phyloP scores from a whole-genome alignment of 2,113 vertebrate species.

The Thymallus thymallus region DNA sequence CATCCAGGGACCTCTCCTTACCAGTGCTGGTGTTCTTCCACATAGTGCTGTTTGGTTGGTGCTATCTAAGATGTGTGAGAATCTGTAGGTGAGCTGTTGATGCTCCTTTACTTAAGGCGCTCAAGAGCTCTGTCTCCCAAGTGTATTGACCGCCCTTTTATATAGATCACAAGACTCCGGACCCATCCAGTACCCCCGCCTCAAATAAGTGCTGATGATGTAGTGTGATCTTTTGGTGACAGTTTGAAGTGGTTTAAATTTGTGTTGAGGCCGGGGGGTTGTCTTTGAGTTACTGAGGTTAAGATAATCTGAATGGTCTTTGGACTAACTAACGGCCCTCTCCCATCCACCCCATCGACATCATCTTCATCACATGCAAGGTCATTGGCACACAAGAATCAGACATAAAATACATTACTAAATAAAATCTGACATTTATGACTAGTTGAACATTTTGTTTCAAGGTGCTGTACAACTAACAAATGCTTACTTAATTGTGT shows the following conservation, averaged over 20 bases:
- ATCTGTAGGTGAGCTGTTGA: conserved; percentile 1
- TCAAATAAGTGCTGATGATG: conserved; percentile 32
- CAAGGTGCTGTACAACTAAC: background rate
- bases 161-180: conserved; percentile 51
- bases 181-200: conserved; percentile 28
- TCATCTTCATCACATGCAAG: conserved; percentile 34
- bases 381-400: background rate
- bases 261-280: background rate
- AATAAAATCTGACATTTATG: no score
- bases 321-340: conserved; percentile 15
- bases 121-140: conserved; percentile 39
- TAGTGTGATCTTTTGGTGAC: background rate
- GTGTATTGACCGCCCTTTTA: conserved; percentile 52
- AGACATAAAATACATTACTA: no score
- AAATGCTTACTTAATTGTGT: background rate
- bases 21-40: conserved; percentile 67
- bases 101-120: conserved; percentile 36
- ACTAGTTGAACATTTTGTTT: background rate
- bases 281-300: conserved; percentile 18
- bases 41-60: conserved; percentile 46
- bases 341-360: conserved; percentile 28
- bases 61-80: background rate
- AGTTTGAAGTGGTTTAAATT: background rate
- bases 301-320: conserved; percentile 10
- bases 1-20: conserved; percentile 43